Evolutionary conservation across 2,113 vertebrate genomes (phyloP).

Genomic region (Channa maculata): DNA sequence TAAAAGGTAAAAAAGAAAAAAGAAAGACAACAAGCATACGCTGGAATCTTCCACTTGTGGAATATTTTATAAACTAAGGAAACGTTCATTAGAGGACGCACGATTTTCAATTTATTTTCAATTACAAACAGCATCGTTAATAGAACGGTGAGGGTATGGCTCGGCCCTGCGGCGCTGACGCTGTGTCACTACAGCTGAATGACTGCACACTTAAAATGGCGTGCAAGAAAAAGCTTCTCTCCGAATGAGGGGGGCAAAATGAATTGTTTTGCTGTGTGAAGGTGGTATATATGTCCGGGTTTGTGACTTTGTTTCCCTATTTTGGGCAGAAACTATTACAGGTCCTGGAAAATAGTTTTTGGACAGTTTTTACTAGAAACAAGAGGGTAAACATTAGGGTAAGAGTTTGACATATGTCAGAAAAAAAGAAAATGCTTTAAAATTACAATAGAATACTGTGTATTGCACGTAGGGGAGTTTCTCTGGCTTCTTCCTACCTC

Average conservation of each 20-base stretch:
- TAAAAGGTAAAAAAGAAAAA: not conserved
- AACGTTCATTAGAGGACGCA: constrained; percentile 35
- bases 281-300: not conserved
- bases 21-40: not conserved
- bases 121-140: constrained; percentile 65
- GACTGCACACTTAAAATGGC: constrained; percentile 44
- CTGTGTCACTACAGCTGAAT: constrained; percentile 20
- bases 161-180: constrained; percentile 36
- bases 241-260: constrained; percentile 35
- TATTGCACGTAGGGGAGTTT: constrained; percentile 23
- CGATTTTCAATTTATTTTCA: constrained; percentile 71
- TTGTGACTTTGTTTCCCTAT: constrained; percentile 2
- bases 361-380: not conserved
- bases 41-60: constrained; percentile 6
- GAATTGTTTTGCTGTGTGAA: not conserved
- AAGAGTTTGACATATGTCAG: not conserved
- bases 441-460: not conserved
- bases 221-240: constrained; percentile 41
- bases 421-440: not conserved
- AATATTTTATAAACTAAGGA: constrained; percentile 21
- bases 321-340: constrained; percentile 20
- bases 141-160: constrained; percentile 26
- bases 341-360: constrained; percentile 8
- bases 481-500: constrained; percentile 38
- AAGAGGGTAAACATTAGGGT: not conserved